Conservation (phyloP, 64 coral and sea anemone genomes). For the Actinia equina region DNA sequence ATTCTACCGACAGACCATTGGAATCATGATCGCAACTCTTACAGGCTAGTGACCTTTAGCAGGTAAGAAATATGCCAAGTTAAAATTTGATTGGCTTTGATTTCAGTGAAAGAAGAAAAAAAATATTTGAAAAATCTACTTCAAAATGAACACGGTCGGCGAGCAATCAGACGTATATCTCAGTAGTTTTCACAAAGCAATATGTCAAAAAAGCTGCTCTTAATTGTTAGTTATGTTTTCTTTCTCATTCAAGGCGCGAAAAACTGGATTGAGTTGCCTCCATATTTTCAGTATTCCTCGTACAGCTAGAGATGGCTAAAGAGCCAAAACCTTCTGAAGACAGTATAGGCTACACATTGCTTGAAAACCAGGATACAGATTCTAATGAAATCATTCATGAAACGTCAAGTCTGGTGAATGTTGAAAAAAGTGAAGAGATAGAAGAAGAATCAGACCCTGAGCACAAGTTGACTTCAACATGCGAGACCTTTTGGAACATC, state of each 20-base stretch:
- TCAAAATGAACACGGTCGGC: not conserved
- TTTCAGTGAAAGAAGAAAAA: not conserved
- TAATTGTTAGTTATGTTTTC: too few relatives aligned
- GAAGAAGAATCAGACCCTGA: not conserved
- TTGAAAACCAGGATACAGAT: not conserved
- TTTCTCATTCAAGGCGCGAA: too few relatives aligned
- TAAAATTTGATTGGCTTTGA: slow-evolving; percentile 12
- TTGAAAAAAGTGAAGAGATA: not conserved
- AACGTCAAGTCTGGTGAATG: not conserved
- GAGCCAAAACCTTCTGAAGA: not conserved
- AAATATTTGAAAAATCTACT: not conserved
- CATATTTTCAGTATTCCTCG: not conserved
- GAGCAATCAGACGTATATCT: not conserved
- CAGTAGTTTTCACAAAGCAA: too few relatives aligned
- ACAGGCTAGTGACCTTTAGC: not conserved
- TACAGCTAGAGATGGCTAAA: not conserved
- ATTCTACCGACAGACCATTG: not conserved
- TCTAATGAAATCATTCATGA: not conserved
- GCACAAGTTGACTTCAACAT: slow-evolving; percentile 67
- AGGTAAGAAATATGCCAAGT: slow-evolving; percentile 4
- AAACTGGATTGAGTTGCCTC: too few relatives aligned
- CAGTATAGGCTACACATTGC: slow-evolving; percentile 7
- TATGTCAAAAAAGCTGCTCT: too few relatives aligned
- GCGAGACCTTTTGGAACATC: slow-evolving; percentile 97
- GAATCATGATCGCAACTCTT: not conserved